Conservation (phyloP, 2,113 vertebrate species). For the Stomatorhinus ivindoensis region DNA sequence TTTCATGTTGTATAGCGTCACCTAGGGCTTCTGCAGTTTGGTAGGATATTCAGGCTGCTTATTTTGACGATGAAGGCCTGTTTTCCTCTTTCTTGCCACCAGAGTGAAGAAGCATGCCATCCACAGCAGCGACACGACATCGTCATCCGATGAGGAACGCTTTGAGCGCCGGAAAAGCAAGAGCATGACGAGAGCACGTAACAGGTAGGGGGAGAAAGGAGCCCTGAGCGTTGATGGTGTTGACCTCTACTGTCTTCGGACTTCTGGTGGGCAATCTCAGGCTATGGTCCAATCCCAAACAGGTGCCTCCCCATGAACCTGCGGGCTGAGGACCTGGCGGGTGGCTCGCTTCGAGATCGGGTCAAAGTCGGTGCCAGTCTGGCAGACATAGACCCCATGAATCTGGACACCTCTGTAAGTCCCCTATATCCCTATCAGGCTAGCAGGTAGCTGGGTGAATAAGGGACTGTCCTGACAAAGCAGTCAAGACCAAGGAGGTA, state of each 20-base stretch:
- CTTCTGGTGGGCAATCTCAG: not conserved
- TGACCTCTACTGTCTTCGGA: not conserved
- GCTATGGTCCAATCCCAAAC: not conserved
- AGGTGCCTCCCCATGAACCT: conserved; percentile 97
- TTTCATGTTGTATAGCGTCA: not conserved
- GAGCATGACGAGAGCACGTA: conserved; percentile 93
- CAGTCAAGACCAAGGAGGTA: not conserved
- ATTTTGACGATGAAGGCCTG: not conserved
- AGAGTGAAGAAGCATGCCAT: conserved; percentile 99
- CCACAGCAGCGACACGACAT: conserved; percentile 95
- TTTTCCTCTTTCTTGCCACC: not conserved
- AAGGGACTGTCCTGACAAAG: not conserved
- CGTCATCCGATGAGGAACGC: conserved; percentile 93
- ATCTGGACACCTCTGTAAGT: conserved; percentile 80
- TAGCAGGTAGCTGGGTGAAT: not conserved
- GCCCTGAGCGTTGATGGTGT: not conserved
- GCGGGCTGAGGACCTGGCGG: conserved; percentile 82
- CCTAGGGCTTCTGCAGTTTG: not conserved
- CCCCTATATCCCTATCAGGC: not conserved
- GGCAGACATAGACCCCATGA: conserved; percentile 97
- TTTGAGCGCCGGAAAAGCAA: conserved; percentile 97
- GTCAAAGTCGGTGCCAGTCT: conserved; percentile 93
- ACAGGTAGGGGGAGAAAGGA: conserved; percentile 62
- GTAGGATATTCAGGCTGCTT: not conserved
- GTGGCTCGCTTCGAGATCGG: conserved; percentile 84